phyloP scores from a whole-genome alignment of 2,888 invertebrate species.

The Dione juno region DNA sequence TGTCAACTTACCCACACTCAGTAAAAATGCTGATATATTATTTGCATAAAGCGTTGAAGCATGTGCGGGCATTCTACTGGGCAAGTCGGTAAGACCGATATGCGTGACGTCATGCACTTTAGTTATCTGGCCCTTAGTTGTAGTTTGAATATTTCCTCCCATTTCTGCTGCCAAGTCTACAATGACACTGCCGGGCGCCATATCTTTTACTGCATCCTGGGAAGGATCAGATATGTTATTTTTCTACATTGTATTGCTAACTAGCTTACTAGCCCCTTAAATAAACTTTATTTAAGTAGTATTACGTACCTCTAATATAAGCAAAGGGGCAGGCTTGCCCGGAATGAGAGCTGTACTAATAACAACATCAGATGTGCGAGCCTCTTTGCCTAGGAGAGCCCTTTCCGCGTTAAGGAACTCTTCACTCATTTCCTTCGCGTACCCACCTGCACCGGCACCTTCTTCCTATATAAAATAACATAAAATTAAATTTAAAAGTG shows the following conservation, averaged over 20 bases:
- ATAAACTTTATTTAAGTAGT: background rate
- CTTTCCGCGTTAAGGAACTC: slow-evolving; percentile 94
- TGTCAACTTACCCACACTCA: slow-evolving; percentile 87
- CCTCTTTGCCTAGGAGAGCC: slow-evolving; percentile 93
- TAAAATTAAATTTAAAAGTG: background rate
- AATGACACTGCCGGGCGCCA: slow-evolving; percentile 95
- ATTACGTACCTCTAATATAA: slow-evolving; percentile 87
- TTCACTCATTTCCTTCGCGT: slow-evolving; percentile 93
- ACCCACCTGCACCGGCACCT: slow-evolving; percentile 86
- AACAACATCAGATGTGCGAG: slow-evolving; percentile 92
- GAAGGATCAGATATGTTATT: background rate
- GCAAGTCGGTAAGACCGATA: slow-evolving; percentile 92
- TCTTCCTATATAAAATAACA: slow-evolving; percentile 82
- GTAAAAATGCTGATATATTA: slow-evolving; percentile 93
- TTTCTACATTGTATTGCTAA: background rate
- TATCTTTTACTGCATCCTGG: slow-evolving; percentile 89
- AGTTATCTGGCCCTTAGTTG: slow-evolving; percentile 89
- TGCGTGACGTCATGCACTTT: slow-evolving; percentile 91
- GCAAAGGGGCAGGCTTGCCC: slow-evolving; percentile 91
- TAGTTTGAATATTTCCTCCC: slow-evolving; percentile 94
- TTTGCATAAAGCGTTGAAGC: slow-evolving; percentile 95
- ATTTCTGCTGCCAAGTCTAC: slow-evolving; percentile 95
- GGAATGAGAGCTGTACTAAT: slow-evolving; percentile 96
- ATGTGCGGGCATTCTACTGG: slow-evolving; percentile 93
- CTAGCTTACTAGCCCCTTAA: too few relatives aligned